Evolutionary conservation across 2,888 invertebrate genomes (phyloP).

Genomic region (Cynaeus angustus): DNA sequence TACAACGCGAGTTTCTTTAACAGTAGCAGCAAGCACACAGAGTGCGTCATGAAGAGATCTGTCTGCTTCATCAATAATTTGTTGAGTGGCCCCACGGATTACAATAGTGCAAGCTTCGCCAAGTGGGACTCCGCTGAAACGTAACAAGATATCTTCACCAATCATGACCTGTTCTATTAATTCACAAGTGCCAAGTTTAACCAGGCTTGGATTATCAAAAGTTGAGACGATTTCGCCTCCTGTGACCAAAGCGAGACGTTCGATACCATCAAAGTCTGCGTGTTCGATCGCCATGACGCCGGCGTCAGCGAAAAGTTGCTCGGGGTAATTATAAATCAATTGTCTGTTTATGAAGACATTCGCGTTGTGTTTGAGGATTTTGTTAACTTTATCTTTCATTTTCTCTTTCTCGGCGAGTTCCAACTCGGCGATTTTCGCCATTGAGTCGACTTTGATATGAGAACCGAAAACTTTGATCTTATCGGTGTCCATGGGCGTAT

Average conservation of each 20-base stretch:
- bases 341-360: constrained; percentile 99
- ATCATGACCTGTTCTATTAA: constrained; percentile 99
- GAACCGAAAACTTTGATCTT: constrained; percentile 99
- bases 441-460: constrained; percentile 92
- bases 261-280: constrained; percentile 99
- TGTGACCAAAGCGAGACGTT: constrained; percentile 96
- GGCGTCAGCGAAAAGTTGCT: constrained; percentile 98
- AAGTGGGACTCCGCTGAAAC: constrained; percentile 94
- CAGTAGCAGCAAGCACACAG: constrained; percentile 96
- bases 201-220: constrained; percentile 93
- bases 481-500: constrained; percentile 99
- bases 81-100: constrained; percentile 97
- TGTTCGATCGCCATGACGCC: constrained; percentile 99
- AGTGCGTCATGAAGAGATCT: constrained; percentile 98
- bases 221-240: constrained; percentile 98
- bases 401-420: constrained; percentile 99
- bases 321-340: constrained; percentile 99
- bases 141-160: constrained; percentile 95
- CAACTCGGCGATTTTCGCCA: constrained; percentile 97
- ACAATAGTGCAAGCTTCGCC: constrained; percentile 99
- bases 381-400: constrained; percentile 99
- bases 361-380: constrained; percentile 94
- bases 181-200: constrained; percentile 95
- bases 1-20: constrained; percentile 92
- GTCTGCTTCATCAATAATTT: constrained; percentile 98